Evolutionary conservation across 2,888 invertebrate species (phyloP).

Genomic region (Epinotia bilunana): DNA sequence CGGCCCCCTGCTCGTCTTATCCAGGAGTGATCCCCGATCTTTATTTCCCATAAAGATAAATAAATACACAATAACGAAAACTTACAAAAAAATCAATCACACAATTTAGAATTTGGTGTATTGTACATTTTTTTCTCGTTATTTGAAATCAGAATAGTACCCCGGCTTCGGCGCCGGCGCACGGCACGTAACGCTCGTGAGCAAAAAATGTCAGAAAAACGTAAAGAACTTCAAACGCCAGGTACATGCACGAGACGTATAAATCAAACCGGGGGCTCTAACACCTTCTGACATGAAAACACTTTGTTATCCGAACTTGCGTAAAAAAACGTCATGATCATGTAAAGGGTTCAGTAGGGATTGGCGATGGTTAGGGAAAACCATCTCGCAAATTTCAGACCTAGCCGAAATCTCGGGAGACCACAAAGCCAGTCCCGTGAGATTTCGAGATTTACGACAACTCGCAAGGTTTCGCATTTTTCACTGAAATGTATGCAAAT

Average conservation of each 20-base stretch:
- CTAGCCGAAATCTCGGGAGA: no score
- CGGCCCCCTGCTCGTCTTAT: no score
- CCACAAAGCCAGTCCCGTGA: no score
- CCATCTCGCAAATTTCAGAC: no score
- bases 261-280: constrained; percentile 73
- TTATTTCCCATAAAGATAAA: neutral
- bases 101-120: neutral
- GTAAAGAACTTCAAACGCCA: constrained; percentile 63
- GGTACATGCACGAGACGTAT: constrained; percentile 68
- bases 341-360: constrained; percentile 52
- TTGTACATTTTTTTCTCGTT: neutral
- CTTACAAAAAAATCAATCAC: neutral
- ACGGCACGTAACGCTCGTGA: constrained; percentile 53
- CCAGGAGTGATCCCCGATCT: no score
- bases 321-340: constrained; percentile 57
- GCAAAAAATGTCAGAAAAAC: constrained; percentile 65
- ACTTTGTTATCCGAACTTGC: constrained; percentile 76
- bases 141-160: constrained; percentile 36
- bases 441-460: no score
- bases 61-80: neutral
- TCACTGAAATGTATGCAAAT: no score
- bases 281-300: constrained; percentile 79
- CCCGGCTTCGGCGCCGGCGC: constrained; percentile 66
- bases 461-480: no score
- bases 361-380: neutral